Conservation (phyloP, 2,797 vertebrate species). For the Ceryle rudis region DNA sequence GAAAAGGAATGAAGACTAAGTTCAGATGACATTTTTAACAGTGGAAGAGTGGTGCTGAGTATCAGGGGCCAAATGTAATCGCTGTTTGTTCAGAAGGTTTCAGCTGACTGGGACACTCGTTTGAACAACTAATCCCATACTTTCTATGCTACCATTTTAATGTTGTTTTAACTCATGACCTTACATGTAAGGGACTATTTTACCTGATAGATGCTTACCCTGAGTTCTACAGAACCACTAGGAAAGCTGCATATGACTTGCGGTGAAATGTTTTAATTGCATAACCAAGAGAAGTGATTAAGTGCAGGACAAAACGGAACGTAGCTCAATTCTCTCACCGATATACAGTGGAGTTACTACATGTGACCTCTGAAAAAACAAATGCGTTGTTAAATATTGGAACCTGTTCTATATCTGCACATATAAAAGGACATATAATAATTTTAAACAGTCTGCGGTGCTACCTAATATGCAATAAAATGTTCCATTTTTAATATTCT, state of each 20-base stretch:
- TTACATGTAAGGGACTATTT: not conserved
- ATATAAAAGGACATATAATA: no score
- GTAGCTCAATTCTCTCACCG: no score
- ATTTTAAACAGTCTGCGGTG: no score
- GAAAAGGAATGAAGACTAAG: not conserved
- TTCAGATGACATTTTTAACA: not conserved
- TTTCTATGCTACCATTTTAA: not conserved
- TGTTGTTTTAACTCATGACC: not conserved
- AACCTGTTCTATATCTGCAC: no score
- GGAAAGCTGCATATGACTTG: not conserved
- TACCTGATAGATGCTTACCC: not conserved
- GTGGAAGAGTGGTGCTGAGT: fast-evolving
- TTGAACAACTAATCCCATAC: not conserved
- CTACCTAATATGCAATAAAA: not conserved
- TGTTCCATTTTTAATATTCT: not conserved
- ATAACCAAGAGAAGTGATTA: no score
- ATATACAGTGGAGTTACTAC: no score
- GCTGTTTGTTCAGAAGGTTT: not conserved
- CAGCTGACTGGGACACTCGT: not conserved
- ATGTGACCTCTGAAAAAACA: no score
- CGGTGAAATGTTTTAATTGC: not conserved
- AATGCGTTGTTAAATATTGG: no score
- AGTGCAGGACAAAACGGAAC: no score
- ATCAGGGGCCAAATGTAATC: not conserved
- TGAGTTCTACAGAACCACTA: not conserved